A percentile compares a stretch with the other conserved stretches of the same genome.
Conservation (phyloP, 2,888 invertebrate species). For the Glyphotaelius pellucidus region DNA sequence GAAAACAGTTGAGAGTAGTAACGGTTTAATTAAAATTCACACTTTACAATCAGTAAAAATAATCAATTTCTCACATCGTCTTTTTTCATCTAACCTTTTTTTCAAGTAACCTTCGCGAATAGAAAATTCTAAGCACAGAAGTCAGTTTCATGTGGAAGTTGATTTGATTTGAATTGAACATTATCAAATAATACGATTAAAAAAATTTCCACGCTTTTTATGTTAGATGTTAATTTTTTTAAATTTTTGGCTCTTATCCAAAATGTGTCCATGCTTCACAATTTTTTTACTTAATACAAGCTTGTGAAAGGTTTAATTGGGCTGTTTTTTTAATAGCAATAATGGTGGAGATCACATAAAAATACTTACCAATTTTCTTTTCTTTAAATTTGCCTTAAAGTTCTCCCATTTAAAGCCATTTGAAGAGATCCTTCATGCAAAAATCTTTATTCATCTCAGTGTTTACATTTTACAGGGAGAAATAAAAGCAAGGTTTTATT, state of each 20-base stretch:
- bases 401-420: neutral
- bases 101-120: neutral
- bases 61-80: too few species aligned
- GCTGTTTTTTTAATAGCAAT: too few species aligned
- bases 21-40: too few species aligned
- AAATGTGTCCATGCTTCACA: too few species aligned
- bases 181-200: neutral
- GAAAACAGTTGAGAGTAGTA: neutral
- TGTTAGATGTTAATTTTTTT: too few species aligned
- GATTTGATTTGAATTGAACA: neutral
- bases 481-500: conserved; percentile 45
- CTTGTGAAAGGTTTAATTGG: too few species aligned
- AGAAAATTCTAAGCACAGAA: neutral
- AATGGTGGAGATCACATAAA: neutral
- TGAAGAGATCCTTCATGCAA: neutral
- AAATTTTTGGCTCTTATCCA: too few species aligned
- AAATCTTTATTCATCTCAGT: neutral
- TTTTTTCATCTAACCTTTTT: neutral
- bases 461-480: neutral
- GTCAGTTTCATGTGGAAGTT: neutral
- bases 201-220: too few species aligned
- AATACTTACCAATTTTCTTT: neutral
- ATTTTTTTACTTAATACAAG: too few species aligned
- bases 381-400: neutral
- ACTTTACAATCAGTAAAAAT: too few species aligned